A percentile compares a stretch with the other conserved stretches of the same genome.
These are phyloP conservation scores for Lagria hirta DNA, from an alignment of 2,888 invertebrate genomes.

Conservation along the genomic window DNA sequence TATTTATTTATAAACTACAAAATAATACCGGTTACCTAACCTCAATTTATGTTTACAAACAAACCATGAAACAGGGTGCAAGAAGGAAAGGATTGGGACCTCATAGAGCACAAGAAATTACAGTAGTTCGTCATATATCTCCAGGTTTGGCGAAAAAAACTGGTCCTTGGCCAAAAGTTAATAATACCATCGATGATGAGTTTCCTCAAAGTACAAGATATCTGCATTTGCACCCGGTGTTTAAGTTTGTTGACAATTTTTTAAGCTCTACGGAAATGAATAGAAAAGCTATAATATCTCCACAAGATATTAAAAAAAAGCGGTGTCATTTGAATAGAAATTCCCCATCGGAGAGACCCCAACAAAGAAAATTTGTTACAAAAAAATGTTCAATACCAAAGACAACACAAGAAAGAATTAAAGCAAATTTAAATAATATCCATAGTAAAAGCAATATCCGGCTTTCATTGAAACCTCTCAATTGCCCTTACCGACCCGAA, in stretches of 20 bases:
- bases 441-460: constrained; percentile 6
- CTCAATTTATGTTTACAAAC: constrained; percentile 24
- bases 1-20: too few relatives aligned
- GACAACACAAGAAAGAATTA: background rate
- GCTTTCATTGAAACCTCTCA: constrained; percentile 2
- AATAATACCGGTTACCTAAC: constrained; percentile 19
- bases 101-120: constrained; percentile 1
- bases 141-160: too few relatives aligned
- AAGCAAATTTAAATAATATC: constrained; percentile 11
- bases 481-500: constrained; percentile 5
- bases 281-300: too few relatives aligned
- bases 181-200: background rate
- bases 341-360: background rate
- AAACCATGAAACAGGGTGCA: constrained; percentile 5
- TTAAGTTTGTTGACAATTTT: constrained; percentile 11
- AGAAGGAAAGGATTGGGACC: background rate
- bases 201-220: constrained; percentile 3
- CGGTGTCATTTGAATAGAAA: background rate
- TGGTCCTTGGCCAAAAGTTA: too few relatives aligned
- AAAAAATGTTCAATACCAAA: background rate
- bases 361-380: background rate
- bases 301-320: background rate
- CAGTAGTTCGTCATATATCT: constrained; percentile 10
- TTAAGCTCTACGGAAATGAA: too few relatives aligned
- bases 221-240: constrained; percentile 9